phyloP scores from a whole-genome alignment of 1,140 invertebrate genomes.

The Bombus turneri region DNA sequence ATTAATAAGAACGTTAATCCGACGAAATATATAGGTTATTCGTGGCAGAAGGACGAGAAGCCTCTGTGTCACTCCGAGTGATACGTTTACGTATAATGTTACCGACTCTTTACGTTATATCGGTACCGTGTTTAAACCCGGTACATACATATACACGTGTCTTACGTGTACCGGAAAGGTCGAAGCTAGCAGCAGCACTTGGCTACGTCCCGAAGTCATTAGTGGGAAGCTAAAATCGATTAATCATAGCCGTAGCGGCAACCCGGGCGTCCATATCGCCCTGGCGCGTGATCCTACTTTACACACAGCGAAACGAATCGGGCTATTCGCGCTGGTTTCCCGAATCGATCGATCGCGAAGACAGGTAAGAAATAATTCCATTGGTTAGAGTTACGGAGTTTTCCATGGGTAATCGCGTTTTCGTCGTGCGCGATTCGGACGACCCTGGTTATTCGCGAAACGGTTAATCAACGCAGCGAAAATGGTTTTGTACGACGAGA shows the following conservation, averaged over 20 bases:
- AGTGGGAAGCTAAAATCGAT: slow-evolving; percentile 19
- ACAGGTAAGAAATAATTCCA: no score
- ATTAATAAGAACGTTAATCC: no score
- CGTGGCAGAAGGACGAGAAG: no score
- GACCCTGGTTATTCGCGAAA: background rate
- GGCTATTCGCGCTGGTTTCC: no score
- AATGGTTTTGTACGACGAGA: slow-evolving; percentile 34
- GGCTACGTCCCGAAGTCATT: slow-evolving; percentile 27
- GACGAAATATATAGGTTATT: no score
- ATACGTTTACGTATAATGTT: no score
- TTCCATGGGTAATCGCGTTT: background rate
- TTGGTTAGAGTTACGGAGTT: background rate
- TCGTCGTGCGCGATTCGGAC: background rate
- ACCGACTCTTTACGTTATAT: no score
- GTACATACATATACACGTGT: background rate
- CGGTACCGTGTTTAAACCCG: no score
- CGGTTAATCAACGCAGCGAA: slow-evolving; percentile 34
- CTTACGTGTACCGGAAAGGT: background rate
- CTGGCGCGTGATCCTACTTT: background rate
- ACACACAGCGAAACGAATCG: background rate
- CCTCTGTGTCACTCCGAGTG: no score
- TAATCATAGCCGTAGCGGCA: slow-evolving; percentile 13
- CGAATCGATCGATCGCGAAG: background rate
- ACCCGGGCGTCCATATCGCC: background rate
- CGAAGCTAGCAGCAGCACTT: background rate